Percentiles rank a stretch among this genome's conserved stretches.
Evolutionary conservation across 2,888 invertebrate species (phyloP).

Genomic region (Cephalotes varians): DNA sequence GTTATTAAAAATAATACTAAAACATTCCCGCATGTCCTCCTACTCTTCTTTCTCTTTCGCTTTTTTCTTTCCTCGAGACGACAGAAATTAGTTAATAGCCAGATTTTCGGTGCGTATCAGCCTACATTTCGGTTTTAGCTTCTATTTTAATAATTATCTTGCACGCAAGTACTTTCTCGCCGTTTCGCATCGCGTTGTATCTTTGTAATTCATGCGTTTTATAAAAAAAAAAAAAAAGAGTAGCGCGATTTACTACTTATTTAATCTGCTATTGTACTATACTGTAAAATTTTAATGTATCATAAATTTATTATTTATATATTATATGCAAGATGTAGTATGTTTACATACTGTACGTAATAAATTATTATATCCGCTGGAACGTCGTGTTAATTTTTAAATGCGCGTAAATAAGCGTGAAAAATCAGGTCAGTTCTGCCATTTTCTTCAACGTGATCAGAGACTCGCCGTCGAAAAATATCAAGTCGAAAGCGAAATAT

Average conservation of each 20-base stretch:
- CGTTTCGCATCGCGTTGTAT: not conserved
- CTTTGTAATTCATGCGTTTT: not conserved
- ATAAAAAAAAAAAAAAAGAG: not conserved
- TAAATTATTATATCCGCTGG: not conserved
- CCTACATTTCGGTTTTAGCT: constrained; percentile 13
- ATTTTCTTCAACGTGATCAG: constrained; percentile 6
- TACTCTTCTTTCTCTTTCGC: constrained; percentile 19
- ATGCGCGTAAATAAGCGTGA: constrained; percentile 10
- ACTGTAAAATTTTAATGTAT: not conserved
- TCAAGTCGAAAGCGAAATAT: constrained; percentile 61
- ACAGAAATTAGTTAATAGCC: constrained; percentile 62
- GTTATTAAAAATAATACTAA: constrained; percentile 84
- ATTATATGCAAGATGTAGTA: not conserved
- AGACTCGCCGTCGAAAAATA: constrained; percentile 51
- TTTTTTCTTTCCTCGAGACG: constrained; percentile 45
- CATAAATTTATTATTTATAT: constrained; percentile 14
- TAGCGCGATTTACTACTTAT: not conserved
- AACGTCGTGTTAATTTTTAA: constrained; percentile 19
- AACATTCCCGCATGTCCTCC: constrained; percentile 60
- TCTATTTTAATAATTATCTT: constrained; percentile 41
- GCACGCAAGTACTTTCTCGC: not conserved
- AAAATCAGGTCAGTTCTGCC: not conserved
- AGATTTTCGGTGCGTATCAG: constrained; percentile 64
- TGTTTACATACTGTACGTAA: not conserved
- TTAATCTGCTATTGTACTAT: not conserved